A percentile compares a stretch with the other conserved stretches of the same genome.
Conservation (phyloP, 2,113 vertebrate species). For the Sander lucioperca region DNA sequence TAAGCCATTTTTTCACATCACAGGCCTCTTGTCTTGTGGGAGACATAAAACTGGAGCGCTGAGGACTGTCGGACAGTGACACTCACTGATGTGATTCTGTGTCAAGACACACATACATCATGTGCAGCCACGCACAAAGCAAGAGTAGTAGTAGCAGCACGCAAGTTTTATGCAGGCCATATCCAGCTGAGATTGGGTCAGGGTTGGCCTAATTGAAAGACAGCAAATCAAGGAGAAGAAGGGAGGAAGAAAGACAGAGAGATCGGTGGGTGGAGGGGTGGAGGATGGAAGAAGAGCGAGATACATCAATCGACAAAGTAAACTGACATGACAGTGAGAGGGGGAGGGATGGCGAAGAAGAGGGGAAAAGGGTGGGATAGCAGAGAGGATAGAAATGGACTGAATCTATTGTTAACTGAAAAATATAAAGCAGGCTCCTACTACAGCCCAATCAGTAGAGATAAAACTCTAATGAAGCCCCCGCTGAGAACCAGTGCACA, state of each 20-base stretch:
- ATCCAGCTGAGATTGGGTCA: constrained; percentile 45
- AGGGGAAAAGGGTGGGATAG: constrained; percentile 28
- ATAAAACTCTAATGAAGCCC: constrained; percentile 12
- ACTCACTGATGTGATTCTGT: constrained; percentile 61
- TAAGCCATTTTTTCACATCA: neutral
- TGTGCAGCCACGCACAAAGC: constrained; percentile 11
- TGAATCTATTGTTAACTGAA: constrained; percentile 33
- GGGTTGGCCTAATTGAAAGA: constrained; percentile 73
- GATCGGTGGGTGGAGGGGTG: constrained; percentile 39
- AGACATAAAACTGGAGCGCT: constrained; percentile 37
- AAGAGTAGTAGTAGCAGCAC: constrained; percentile 45
- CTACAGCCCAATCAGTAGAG: constrained; percentile 28
- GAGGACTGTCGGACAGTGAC: constrained; percentile 49
- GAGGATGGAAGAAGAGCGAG: constrained; percentile 30
- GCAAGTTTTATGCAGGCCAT: constrained; percentile 45
- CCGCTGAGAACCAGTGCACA: constrained; percentile 10
- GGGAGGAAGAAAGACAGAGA: constrained; percentile 48
- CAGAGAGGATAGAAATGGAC: constrained; percentile 27
- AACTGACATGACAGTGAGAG: constrained; percentile 78
- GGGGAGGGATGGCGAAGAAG: constrained; percentile 36
- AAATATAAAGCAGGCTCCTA: constrained; percentile 21
- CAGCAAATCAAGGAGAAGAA: constrained; percentile 67
- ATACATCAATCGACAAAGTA: constrained; percentile 65
- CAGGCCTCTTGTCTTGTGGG: neutral
- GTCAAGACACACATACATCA: constrained; percentile 32